Percentiles rank a stretch among this genome's conserved stretches.
These are phyloP conservation scores for Erpobdella octoculata DNA, from an alignment of 2,888 invertebrate species.

Conservation along the genomic window DNA sequence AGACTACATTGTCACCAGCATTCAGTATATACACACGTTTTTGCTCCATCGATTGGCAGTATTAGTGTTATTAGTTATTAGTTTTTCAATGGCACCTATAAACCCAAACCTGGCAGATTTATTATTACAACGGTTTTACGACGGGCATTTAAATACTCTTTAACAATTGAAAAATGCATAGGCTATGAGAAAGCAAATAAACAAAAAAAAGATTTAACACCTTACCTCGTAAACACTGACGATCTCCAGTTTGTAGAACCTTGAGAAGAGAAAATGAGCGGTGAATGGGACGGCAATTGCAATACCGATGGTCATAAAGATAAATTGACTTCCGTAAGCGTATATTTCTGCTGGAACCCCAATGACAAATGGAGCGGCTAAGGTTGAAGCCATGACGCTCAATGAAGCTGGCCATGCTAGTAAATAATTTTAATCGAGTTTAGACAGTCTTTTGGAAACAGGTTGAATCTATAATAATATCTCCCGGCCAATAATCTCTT, in stretches of 20 bases:
- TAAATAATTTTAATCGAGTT: too few species aligned
- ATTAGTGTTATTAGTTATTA: too few species aligned
- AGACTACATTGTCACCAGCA: too few species aligned
- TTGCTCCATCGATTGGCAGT: too few species aligned
- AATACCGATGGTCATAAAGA: conserved; percentile 59
- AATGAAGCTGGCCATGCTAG: conserved; percentile 39
- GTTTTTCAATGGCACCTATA: too few species aligned
- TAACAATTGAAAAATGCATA: too few species aligned
- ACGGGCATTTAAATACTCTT: background rate
- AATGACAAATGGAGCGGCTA: conserved; percentile 42
- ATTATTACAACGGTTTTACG: background rate
- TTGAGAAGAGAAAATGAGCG: conserved; percentile 40
- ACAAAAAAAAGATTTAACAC: background rate
- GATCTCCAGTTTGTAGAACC: conserved; percentile 39
- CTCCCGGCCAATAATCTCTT: too few species aligned
- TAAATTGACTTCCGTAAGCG: conserved; percentile 73
- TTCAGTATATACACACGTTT: too few species aligned
- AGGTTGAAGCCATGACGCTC: conserved; percentile 41
- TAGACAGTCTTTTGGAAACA: too few species aligned
- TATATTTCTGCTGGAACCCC: conserved; percentile 51
- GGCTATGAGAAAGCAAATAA: background rate
- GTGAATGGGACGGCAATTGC: conserved; percentile 64
- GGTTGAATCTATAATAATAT: too few species aligned
- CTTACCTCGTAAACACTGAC: conserved; percentile 46
- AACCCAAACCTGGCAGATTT: too few species aligned